Evolutionary conservation across 92 coral and sea anemone species (phyloP), one percentile per base, ranked within the genome.

Genomic region (Montipora capitata): DNA sequence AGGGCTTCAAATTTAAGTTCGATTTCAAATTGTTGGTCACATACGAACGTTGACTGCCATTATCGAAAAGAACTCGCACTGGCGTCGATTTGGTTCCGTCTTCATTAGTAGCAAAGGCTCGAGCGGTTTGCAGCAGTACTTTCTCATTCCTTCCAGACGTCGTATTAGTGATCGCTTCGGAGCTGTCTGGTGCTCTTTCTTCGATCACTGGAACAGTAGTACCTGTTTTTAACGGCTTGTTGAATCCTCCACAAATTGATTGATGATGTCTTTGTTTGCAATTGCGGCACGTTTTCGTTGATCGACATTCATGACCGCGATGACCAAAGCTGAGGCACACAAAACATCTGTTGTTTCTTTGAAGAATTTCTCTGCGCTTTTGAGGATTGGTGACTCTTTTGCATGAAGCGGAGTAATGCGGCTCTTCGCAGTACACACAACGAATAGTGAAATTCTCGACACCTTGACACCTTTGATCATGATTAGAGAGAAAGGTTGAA

Each of bases 11-110:
- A 27, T 27, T 27, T 27, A 27, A 27, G 35, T 27, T 27, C 35
- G 92, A 40, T n/a, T 84, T 84, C 48, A 93, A 64, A 35, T 78
- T 76, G 72, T 84, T 86, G 1, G 88, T 91, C 2, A 94, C 80
- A 70, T 88, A 94, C 3, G 86, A 87, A 14, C 96, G 70, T 42
- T 91, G 93, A 77, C 94, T 91, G 16, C 93, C 91, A 72, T 63
- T 94, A 68, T 94, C 91, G 74, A 94, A 91, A 3, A 94, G 72
- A 3, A 91, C 58, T 20, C 84, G 54, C 51, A 80, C 96, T 2
- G 88, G 72, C 63, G 56, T 68, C 4, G 75, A 77, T 27, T 73
- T 86, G 12, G 72, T 3, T 43, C 18, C 35, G 7, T 1, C 61
- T 10, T 42, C 39, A 39, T 91, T 87, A 3, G 64, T 51, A 14